phyloP scores from a whole-genome alignment of 1,140 invertebrate genomes.

The Drosophila oshimai region DNA sequence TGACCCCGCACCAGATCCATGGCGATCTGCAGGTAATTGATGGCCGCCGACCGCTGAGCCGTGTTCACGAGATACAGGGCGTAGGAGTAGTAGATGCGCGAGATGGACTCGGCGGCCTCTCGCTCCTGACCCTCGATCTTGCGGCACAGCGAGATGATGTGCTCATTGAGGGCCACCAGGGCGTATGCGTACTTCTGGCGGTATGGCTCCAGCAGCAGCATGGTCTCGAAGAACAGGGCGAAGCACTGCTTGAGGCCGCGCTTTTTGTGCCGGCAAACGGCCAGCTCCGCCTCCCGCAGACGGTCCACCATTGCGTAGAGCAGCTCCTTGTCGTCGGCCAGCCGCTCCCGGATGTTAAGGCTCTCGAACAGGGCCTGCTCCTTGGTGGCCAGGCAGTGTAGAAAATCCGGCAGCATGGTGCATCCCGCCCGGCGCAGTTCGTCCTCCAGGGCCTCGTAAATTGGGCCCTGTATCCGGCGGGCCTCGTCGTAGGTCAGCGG shows the following conservation, averaged over 20 bases:
- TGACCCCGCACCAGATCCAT: constrained; percentile 57
- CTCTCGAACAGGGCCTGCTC: constrained; percentile 52
- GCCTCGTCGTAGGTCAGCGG: constrained; percentile 38
- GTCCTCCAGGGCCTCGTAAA: constrained; percentile 53
- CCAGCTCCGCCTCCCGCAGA: constrained; percentile 50
- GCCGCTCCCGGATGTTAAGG: constrained; percentile 48
- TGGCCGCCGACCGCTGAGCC: constrained; percentile 24
- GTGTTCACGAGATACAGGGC: constrained; percentile 28
- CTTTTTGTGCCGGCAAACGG: constrained; percentile 11
- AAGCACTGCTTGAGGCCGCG: constrained; percentile 48
- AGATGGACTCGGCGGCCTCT: constrained; percentile 55
- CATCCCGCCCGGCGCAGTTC: constrained; percentile 55
- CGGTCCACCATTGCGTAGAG: constrained; percentile 51
- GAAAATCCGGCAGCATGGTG: constrained; percentile 49
- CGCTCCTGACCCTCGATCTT: constrained; percentile 43
- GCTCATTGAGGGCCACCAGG: constrained; percentile 49
- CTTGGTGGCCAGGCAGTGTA: constrained; percentile 57
- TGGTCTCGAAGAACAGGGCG: constrained; percentile 45
- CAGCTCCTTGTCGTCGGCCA: constrained; percentile 45
- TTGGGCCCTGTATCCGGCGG: constrained; percentile 34
- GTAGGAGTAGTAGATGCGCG: constrained; percentile 65
- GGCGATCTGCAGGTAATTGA: constrained; percentile 48
- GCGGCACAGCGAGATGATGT: constrained; percentile 58
- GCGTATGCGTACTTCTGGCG: constrained; percentile 58
- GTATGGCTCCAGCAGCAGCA: constrained; percentile 54